phyloP scores from a whole-genome alignment of 2,113 vertebrate species.

The Chloroceryle aenea region DNA sequence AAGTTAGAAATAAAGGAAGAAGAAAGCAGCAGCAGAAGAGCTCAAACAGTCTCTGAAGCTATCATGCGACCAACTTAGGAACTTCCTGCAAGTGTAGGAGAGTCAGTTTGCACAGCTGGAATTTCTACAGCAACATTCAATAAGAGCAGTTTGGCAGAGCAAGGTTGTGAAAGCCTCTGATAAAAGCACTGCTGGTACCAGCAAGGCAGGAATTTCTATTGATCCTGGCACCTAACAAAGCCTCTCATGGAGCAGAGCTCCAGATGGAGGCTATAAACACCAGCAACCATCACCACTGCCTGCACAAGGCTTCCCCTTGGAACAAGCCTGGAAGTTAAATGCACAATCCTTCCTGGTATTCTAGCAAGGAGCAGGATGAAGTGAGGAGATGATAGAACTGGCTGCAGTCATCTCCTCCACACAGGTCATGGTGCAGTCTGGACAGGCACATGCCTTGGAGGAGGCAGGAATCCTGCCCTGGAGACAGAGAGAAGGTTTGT shows the following conservation, averaged over 20 bases:
- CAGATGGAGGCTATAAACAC: not conserved
- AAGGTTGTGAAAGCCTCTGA: not conserved
- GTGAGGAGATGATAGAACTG: not conserved
- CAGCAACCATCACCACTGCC: not conserved
- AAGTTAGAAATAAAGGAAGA: not conserved
- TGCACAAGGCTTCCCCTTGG: not conserved
- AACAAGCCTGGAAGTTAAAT: not conserved
- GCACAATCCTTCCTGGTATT: not conserved
- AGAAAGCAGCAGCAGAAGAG: not conserved
- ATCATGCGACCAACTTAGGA: not conserved
- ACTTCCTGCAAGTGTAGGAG: not conserved
- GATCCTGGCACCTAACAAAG: not conserved
- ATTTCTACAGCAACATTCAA: not conserved
- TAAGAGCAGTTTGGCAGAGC: not conserved
- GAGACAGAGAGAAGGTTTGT: not conserved
- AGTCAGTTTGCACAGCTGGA: not conserved
- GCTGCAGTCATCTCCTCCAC: not conserved
- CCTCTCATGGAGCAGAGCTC: not conserved
- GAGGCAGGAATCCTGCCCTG: not conserved
- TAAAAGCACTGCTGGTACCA: not conserved
- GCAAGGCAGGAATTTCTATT: not conserved
- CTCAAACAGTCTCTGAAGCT: not conserved
- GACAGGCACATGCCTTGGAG: fast-evolving
- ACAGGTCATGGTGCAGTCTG: fast-evolving
- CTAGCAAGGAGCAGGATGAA: not conserved